Conservation (phyloP, 2,888 invertebrate species). For the Chirona hameri region DNA sequence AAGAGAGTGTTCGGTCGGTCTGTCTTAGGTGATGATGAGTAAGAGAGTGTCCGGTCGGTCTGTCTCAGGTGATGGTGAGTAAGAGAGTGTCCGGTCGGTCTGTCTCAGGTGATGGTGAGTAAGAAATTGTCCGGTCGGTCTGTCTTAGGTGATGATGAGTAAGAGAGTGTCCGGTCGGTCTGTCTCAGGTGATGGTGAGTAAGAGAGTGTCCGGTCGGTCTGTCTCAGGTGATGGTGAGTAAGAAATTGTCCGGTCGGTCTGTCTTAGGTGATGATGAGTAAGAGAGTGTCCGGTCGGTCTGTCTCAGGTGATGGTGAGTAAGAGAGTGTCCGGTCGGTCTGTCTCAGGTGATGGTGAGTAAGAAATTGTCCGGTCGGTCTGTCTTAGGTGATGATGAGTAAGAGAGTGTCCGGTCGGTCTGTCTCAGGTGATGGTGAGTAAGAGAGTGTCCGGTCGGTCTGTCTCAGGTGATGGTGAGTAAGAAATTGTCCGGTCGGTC, state of each 20-base stretch:
- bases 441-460: not conserved
- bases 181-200: conserved; percentile 55
- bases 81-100: not conserved
- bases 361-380: not conserved
- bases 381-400: conserved; percentile 55
- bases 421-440: conserved; percentile 55
- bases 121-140: not conserved
- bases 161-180: not conserved
- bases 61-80: conserved; percentile 55
- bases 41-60: not conserved
- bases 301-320: conserved; percentile 55
- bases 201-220: not conserved
- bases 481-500: not conserved
- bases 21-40: conserved; percentile 55
- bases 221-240: conserved; percentile 55
- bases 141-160: conserved; percentile 55
- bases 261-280: conserved; percentile 55
- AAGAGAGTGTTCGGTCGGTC: not conserved
- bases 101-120: conserved; percentile 55
- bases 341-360: conserved; percentile 55
- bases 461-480: conserved; percentile 55
- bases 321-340: not conserved
- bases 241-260: not conserved
- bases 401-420: not conserved
- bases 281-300: not conserved